These are phyloP conservation scores for Heliconius cydno DNA, from an alignment of 2,888 invertebrate genomes.

Conservation along the genomic window DNA sequence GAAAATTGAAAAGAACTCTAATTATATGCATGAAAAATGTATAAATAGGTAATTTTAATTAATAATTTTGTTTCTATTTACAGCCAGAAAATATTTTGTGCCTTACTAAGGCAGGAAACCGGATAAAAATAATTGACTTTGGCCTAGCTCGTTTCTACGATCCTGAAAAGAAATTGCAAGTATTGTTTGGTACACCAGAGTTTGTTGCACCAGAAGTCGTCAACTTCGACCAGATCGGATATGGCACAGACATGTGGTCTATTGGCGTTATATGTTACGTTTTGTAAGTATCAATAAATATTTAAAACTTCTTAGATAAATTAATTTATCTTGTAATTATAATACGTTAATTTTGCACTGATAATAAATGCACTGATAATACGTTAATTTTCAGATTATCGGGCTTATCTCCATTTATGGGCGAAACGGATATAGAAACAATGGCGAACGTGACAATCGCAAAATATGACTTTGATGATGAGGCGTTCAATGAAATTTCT, in stretches of 20 bases:
- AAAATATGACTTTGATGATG: slow-evolving; percentile 98
- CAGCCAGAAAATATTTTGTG: slow-evolving; percentile 99
- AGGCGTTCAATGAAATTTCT: slow-evolving; percentile 97
- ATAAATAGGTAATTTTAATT: not conserved
- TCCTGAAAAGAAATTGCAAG: slow-evolving; percentile 95
- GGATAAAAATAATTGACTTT: slow-evolving; percentile 99
- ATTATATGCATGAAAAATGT: not conserved
- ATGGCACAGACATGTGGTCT: slow-evolving; percentile 99
- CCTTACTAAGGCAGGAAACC: slow-evolving; percentile 96
- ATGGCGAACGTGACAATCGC: slow-evolving; percentile 99
- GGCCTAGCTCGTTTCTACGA: slow-evolving; percentile 97
- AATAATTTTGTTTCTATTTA: slow-evolving; percentile 38
- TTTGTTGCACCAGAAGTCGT: slow-evolving; percentile 99
- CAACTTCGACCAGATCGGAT: slow-evolving; percentile 98
- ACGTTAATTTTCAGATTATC: slow-evolving; percentile 86
- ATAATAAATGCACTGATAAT: not conserved
- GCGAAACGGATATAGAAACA: slow-evolving; percentile 97
- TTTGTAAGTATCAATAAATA: slow-evolving; percentile 88
- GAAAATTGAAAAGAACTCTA: not conserved
- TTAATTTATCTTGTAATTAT: not conserved
- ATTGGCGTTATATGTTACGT: slow-evolving; percentile 99
- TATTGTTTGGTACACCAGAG: slow-evolving; percentile 98
- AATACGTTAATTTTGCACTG: slow-evolving; percentile 13
- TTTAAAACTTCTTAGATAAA: not conserved
- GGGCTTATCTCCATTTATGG: slow-evolving; percentile 99